Evolutionary conservation across 2,113 vertebrate genomes (phyloP).

Genomic region (Callaeas wilsoni): DNA sequence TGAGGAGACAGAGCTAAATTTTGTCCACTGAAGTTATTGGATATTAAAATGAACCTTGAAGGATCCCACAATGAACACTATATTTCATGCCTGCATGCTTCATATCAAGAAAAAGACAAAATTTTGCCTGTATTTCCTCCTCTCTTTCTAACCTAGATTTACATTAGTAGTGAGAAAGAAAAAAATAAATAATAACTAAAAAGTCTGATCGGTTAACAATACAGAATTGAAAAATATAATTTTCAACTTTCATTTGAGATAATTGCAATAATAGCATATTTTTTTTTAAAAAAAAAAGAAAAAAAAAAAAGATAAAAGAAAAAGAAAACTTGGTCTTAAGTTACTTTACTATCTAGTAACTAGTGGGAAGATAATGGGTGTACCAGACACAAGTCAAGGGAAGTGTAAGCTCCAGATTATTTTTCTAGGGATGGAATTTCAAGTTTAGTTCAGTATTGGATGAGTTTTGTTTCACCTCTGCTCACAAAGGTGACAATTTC

Average conservation of each 20-base stretch:
- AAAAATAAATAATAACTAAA: neutral
- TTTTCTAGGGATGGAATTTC: neutral
- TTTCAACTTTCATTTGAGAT: neutral
- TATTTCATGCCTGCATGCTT: neutral
- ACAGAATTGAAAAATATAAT: neutral
- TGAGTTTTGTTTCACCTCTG: neutral
- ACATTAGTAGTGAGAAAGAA: neutral
- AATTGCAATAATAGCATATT: neutral
- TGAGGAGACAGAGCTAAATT: neutral
- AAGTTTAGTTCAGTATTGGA: neutral
- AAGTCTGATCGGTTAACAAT: neutral
- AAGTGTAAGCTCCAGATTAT: neutral
- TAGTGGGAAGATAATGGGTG: neutral
- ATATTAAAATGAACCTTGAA: neutral
- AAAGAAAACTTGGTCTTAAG: neutral
- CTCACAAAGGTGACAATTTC: neutral
- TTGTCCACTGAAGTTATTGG: neutral
- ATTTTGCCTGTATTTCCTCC: neutral
- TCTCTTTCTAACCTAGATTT: neutral
- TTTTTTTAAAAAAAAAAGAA: no score
- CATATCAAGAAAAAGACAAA: neutral
- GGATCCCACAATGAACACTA: neutral
- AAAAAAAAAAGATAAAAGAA: rapidly evolving
- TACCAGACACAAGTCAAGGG: neutral
- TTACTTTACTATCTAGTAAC: neutral